Percentiles rank a stretch among this genome's conserved stretches.
Evolutionary conservation across 1,140 invertebrate genomes (phyloP).

Genomic region (Pseudomyrmex dendroicus): DNA sequence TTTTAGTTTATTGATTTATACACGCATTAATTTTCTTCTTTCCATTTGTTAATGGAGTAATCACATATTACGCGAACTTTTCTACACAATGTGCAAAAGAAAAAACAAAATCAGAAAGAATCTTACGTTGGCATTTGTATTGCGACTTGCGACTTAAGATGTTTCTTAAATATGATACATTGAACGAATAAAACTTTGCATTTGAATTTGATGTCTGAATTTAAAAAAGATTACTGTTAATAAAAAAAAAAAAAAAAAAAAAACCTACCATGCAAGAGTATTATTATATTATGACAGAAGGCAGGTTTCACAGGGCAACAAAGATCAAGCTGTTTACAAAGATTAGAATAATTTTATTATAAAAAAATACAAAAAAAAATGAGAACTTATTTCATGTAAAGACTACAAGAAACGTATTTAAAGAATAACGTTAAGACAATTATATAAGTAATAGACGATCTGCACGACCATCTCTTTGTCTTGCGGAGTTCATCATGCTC

Average conservation of each 20-base stretch:
- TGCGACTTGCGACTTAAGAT: slow-evolving; percentile 70
- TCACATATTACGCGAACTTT: too few species aligned
- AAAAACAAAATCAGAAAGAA: not conserved
- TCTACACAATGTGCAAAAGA: not conserved
- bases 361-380: slow-evolving; percentile 79
- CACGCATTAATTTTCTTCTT: too few species aligned
- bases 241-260: slow-evolving; percentile 59
- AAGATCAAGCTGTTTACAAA: slow-evolving; percentile 81
- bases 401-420: slow-evolving; percentile 74
- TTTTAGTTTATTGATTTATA: not conserved
- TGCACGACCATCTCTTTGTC: slow-evolving; percentile 75
- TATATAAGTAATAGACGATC: slow-evolving; percentile 70
- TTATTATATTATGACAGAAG: slow-evolving; percentile 86
- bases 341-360: slow-evolving; percentile 84
- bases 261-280: slow-evolving; percentile 83
- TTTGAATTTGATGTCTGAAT: slow-evolving; percentile 77
- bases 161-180: slow-evolving; percentile 74
- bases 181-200: slow-evolving; percentile 71
- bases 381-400: slow-evolving; percentile 76
- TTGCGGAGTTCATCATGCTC: slow-evolving; percentile 70
- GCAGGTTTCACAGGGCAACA: slow-evolving; percentile 86
- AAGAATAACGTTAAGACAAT: slow-evolving; percentile 74
- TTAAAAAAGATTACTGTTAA: slow-evolving; percentile 68
- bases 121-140: slow-evolving; percentile 23
- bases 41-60: too few species aligned